A percentile compares a stretch with the other conserved stretches of the same genome.
These are phyloP conservation scores for Carassius gibelio DNA, from an alignment of 2,113 vertebrate genomes.

Conservation along the genomic window DNA sequence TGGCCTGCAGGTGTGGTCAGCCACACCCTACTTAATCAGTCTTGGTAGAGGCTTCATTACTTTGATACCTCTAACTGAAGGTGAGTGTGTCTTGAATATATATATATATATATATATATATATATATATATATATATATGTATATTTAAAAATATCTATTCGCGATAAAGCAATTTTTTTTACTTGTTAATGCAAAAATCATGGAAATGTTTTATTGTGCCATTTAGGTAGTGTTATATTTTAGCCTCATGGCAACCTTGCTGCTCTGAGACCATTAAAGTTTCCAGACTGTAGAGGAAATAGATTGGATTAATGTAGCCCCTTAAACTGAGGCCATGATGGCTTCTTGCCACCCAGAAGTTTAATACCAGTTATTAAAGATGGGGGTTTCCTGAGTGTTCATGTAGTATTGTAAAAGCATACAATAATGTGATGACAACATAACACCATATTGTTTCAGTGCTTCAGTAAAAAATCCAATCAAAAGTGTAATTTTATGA, in stretches of 20 bases:
- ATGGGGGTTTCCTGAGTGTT: slow-evolving; percentile 19
- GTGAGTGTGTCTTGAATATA: background rate
- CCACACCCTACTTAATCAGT: slow-evolving; percentile 57
- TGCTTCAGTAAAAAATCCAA: background rate
- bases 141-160: background rate
- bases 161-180: background rate
- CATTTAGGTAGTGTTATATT: background rate
- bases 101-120: too few species aligned
- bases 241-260: background rate
- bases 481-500: background rate
- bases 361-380: slow-evolving; percentile 12
- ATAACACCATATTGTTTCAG: background rate
- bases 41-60: slow-evolving; percentile 58
- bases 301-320: background rate
- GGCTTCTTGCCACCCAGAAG: slow-evolving; percentile 10
- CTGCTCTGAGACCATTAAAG: slow-evolving; percentile 17
- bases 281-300: slow-evolving; percentile 19
- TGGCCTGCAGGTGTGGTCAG: slow-evolving; percentile 53
- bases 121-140: background rate
- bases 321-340: background rate
- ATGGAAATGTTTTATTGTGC: background rate
- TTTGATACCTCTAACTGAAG: slow-evolving; percentile 55
- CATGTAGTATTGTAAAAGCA: background rate
- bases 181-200: background rate
- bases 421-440: background rate